Evolutionary conservation across 2,113 vertebrate genomes (phyloP), one percentile per base, ranked within the genome.

Genomic region (Chaetops frenatus): DNA sequence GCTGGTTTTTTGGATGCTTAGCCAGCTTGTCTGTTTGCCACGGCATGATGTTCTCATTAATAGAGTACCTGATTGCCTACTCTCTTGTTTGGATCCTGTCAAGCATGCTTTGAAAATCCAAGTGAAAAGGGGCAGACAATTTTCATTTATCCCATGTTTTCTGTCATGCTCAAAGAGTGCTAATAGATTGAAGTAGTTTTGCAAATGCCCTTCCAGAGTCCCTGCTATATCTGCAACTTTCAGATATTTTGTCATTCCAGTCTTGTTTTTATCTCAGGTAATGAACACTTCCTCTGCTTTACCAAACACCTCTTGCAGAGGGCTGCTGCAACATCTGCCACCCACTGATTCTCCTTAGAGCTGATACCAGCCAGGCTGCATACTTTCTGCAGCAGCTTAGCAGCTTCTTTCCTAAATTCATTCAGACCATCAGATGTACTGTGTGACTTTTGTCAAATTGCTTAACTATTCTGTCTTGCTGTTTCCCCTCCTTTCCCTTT

Each of bases 101-200:
- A 2, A 86, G 76, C 85, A 78, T n/a, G 36, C 83, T 92, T 87
- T 90, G 67, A 91, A 90, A 94, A 82, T 66, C 78, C 38, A 60
- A 83, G 71, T 44, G 47, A 91, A 92, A 94, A 57, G 47, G 82
- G 51, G 42, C 66, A 81, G 78, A 87, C 36, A 83, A 29, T 78
- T 92, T 90, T 88, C 60, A 74, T 90, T 95, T 86, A 77, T 90
- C 51, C 67, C 31, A 4, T 81, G 89, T 88, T 88, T 96, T 88
- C 76, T 90, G 93, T 90, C 72, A 67, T 0, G 0, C 48, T 93
- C 48, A 28, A 93, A 84, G 56, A 88, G 72, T 69, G 53, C 67
- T 88, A 93, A 81, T 84, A 83, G 79, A 88, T 51, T 74, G 93
- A 91, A 91, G 81, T 77, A 71, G n/a, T 53, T 93, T 92, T 86